Evolutionary conservation across 2,888 invertebrate genomes (phyloP).

Genomic region (Hofmannophila pseudospretella): DNA sequence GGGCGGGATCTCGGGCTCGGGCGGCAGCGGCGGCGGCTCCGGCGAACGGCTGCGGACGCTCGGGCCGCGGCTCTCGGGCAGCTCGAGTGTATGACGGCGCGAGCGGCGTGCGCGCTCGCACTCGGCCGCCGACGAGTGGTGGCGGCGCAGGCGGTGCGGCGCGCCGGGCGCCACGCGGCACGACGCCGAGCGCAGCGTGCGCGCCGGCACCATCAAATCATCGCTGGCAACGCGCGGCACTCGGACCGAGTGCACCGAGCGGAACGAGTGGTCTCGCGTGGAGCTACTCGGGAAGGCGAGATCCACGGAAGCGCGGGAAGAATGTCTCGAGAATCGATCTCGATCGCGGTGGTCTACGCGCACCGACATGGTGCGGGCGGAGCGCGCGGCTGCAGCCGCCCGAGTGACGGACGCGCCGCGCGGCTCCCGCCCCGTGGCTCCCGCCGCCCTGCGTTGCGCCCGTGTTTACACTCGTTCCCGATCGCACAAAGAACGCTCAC

Average conservation of each 20-base stretch:
- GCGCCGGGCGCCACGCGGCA: constrained; percentile 67
- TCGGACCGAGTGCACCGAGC: constrained; percentile 68
- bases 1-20: constrained; percentile 63
- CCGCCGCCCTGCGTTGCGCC: constrained; percentile 30
- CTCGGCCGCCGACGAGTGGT: constrained; percentile 70
- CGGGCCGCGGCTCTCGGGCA: constrained; percentile 64
- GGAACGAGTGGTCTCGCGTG: constrained; percentile 64
- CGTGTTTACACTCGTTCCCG: constrained; percentile 67
- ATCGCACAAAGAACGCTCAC: constrained; percentile 62
- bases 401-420: constrained; percentile 66
- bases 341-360: constrained; percentile 69
- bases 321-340: constrained; percentile 69
- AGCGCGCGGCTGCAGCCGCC: constrained; percentile 72
- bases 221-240: constrained; percentile 68
- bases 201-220: constrained; percentile 70
- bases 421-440: constrained; percentile 33
- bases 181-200: constrained; percentile 67
- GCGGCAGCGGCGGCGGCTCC: constrained; percentile 53
- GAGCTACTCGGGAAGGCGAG: constrained; percentile 62
- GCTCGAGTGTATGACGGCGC: constrained; percentile 63
- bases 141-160: constrained; percentile 66
- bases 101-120: constrained; percentile 69
- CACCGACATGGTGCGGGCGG: constrained; percentile 72
- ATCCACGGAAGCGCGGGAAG: constrained; percentile 72
- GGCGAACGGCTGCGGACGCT: constrained; percentile 68